phyloP scores from a whole-genome alignment of 2,888 invertebrate species.

The Parthenolecanium corni region DNA sequence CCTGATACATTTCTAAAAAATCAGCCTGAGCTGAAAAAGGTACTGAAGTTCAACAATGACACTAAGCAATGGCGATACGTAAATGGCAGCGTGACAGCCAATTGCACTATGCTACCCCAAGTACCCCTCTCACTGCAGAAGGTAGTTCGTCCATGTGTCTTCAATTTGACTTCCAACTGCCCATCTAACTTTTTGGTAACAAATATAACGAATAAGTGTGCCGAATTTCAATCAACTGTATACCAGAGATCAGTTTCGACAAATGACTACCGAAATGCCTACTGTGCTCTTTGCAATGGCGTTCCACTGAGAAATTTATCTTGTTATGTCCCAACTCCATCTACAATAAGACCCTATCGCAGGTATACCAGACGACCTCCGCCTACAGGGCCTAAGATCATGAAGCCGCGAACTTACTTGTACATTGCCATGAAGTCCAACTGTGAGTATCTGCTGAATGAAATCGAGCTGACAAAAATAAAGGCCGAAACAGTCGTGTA shows the following conservation, averaged over 20 bases:
- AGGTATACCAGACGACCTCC: background rate
- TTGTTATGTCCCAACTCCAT: background rate
- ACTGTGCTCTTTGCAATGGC: constrained; percentile 41
- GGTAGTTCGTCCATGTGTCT: background rate
- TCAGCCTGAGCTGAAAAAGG: background rate
- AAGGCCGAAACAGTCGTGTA: background rate
- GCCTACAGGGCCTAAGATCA: background rate
- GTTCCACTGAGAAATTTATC: constrained; percentile 33
- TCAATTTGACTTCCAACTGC: background rate
- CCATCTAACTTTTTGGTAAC: background rate
- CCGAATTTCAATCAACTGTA: background rate
- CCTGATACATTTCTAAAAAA: background rate
- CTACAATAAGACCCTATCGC: too few relatives aligned
- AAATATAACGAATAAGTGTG: background rate
- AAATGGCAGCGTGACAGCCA: background rate
- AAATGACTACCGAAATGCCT: constrained; percentile 38
- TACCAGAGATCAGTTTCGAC: background rate
- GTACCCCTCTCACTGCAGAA: background rate
- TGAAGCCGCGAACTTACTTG: background rate
- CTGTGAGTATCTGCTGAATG: background rate
- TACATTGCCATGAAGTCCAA: background rate
- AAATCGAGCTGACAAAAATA: background rate
- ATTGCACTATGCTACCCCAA: background rate
- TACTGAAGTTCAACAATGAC: background rate
- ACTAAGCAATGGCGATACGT: background rate